Evolutionary conservation across 2,113 vertebrate genomes (phyloP), one percentile per base, ranked within the genome.

Genomic region (Columba livia): DNA sequence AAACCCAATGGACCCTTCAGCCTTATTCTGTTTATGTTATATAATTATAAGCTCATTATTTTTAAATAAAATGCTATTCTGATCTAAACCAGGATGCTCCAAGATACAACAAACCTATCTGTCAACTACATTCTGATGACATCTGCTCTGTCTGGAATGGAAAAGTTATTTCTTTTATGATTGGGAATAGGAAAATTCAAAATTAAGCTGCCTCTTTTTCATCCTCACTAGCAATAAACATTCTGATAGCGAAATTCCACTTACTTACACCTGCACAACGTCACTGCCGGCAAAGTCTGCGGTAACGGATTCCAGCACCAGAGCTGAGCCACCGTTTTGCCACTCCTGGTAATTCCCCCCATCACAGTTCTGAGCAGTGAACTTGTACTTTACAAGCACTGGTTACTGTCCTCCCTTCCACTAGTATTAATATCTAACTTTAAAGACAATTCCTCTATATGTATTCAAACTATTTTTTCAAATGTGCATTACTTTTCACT

Each of bases 1-100:
- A 94, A 97, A 96, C 97, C 96, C 97, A 95, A 85, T 88, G 96
- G 98, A 90, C 94, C 95, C 93, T 91, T 97, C 97, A 95, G 88
- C 96, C 85, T 96, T 92, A 89, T 82, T 93, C 88, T 53, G 84
- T 96, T 97, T 97, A 96, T 95, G 92, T 94, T 96, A 95, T 86
- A 92, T 93, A 97, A 98, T 96, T 97, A 97, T 93, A 95, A 95
- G 91, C 89, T 93, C 97, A 85, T 97, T 97, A 81, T 94, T 97
- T 95, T 91, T 77, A 73, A 91, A 96, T 86, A 88, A 97, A 96
- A 79, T 69, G 73, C 84, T 75, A 82, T 65, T 92, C 65, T 83
- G 54, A 71, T 88, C 84, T 71, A 72, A 79, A 84, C 88, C 89
- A 47, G 54, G 67, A 85, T 87, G 78, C 31, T 90, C 25, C 36